These are phyloP conservation scores for Charaxes varanes DNA, from an alignment of 1,140 invertebrate genomes.

Conservation along the genomic window DNA sequence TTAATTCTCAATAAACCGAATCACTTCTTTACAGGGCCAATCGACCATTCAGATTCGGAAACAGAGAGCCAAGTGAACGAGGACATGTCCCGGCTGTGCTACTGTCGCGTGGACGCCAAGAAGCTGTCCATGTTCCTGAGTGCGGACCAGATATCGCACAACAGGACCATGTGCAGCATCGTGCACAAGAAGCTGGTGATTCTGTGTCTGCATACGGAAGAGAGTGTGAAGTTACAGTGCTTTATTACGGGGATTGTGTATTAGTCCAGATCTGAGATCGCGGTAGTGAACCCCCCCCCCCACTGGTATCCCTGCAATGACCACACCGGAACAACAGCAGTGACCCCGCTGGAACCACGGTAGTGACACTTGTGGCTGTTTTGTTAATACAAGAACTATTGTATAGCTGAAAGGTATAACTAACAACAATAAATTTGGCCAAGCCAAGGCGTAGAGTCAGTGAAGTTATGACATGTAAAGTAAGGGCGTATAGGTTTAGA, in stretches of 20 bases:
- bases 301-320: no score
- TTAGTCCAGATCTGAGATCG: conserved; percentile 28
- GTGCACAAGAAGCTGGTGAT: conserved; percentile 60
- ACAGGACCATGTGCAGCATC: conserved; percentile 56
- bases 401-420: no score
- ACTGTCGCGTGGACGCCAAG: conserved; percentile 63
- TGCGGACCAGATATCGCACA: conserved; percentile 61
- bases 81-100: conserved; percentile 43
- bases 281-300: no score
- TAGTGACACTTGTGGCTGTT: no score
- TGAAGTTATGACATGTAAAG: no score
- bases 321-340: no score
- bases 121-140: conserved; percentile 66
- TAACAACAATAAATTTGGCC: no score
- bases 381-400: no score
- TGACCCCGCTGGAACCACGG: no score
- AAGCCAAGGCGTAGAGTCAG: no score
- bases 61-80: conserved; percentile 52
- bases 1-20: no score
- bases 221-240: conserved; percentile 64
- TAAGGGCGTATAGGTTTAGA: no score
- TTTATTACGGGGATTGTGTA: conserved; percentile 67
- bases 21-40: conserved; percentile 48
- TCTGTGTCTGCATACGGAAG: conserved; percentile 59
- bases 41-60: conserved; percentile 64